Percentiles rank a stretch among this genome's conserved stretches.
phyloP scores from a whole-genome alignment of 2,888 invertebrate species.

The Prionchulus punctatus region DNA sequence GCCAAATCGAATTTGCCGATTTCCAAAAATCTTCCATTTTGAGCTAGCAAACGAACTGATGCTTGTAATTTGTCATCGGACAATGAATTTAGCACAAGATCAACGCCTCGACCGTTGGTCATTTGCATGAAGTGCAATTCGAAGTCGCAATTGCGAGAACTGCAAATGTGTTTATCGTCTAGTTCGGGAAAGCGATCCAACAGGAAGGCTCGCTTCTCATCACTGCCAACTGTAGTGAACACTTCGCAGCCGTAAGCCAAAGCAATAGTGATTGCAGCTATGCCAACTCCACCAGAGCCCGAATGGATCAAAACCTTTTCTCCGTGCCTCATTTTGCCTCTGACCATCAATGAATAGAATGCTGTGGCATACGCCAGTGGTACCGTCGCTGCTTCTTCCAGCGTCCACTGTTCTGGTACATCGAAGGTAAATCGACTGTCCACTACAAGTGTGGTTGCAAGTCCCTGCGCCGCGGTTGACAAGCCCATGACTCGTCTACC shows the following conservation, averaged over 20 bases:
- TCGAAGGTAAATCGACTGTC: conserved; percentile 49
- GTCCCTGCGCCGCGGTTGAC: conserved; percentile 63
- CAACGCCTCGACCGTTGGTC: conserved; percentile 66
- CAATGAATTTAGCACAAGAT: conserved; percentile 82
- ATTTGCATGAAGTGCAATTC: conserved; percentile 65
- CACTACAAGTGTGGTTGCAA: conserved; percentile 62
- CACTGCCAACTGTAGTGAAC: conserved; percentile 50
- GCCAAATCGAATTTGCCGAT: conserved; percentile 95
- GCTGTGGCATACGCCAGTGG: conserved; percentile 38
- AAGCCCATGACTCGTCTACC: conserved; percentile 70
- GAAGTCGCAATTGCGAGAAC: conserved; percentile 74
- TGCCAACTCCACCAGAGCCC: conserved; percentile 57
- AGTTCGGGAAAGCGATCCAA: conserved; percentile 65
- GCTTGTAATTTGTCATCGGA: conserved; percentile 88
- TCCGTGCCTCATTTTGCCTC: conserved; percentile 65
- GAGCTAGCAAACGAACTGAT: conserved; percentile 73
- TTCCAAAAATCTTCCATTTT: conserved; percentile 85
- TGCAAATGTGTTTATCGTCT: conserved; percentile 59
- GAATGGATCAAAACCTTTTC: conserved; percentile 40
- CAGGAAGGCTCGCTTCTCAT: conserved; percentile 47
- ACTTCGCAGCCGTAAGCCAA: conserved; percentile 67
- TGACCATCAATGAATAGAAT: conserved; percentile 62
- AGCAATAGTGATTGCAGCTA: conserved; percentile 80
- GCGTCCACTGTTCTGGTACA: conserved; percentile 33
- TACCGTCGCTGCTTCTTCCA: conserved; percentile 40